Base-by-base conservation (phyloP, 2,797 vertebrate species). In the Notoglanidium macrostoma region DNA sequence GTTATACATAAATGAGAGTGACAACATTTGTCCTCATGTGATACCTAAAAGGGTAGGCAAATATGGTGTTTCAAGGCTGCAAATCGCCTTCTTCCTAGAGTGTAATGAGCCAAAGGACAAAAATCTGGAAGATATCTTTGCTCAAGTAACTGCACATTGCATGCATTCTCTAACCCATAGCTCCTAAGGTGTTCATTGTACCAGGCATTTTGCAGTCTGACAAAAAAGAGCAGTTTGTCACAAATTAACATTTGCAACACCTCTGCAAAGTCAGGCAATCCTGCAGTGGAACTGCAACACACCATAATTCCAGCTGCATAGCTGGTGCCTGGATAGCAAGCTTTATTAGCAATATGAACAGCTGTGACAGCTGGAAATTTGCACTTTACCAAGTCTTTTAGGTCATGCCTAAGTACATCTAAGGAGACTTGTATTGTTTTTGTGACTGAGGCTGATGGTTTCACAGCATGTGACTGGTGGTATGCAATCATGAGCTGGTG, bases 181-280 rank as follows among this genome's bases (percentile, higher is more conserved):
- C 90, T 89, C 65, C 88, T 85, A 19, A 89, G 63, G 76, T 89
- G 85, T 59, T 92, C 87, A 84, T 90, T 89, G 72, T 90, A 90
- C 89, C 46, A 49, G 46, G 23, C 23, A 2, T 9, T 15, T 74
- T 49, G 26, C 15, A 74, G 84, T 85, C 44, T 77, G 40, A 77
- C 73, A 35, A 77, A 55, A 85, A 85, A 85, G 40, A 40, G 55
- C 12, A 77, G 40, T 49, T 54, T 7, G 59, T 74, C 12, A 44
- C 0, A 85, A 85, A 85, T 14, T 2, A 54, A 68, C 46, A 83
- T 68, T 51, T 84, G 67, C 6, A 59, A 57, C 26, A 84, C 49
- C 32, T 84, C 83, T 72, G 29, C 32, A 73, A 84, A 72, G 67
- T 84, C 67, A 40, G 83, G 67, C 40, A 63, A 82, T 11, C 21